A percentile compares a stretch with the other conserved stretches of the same genome.
Evolutionary conservation across 2,113 vertebrate genomes (phyloP).

Genomic region (Macquaria australasica): DNA sequence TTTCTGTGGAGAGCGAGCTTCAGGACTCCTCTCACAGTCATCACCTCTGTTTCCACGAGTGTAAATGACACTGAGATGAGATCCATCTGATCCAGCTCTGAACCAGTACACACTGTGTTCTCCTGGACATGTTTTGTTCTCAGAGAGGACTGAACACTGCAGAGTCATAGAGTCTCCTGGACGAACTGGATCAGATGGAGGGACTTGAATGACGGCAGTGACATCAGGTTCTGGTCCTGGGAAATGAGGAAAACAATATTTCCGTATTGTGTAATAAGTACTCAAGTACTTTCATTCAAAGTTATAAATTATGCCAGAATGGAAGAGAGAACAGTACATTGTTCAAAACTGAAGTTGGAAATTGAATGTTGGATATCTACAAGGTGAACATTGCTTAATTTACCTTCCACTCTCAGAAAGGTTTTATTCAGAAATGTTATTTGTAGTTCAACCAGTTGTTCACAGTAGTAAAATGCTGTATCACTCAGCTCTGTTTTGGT

Average conservation of each 20-base stretch:
- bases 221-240: neutral
- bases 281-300: neutral
- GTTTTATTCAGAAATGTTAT: constrained; percentile 5
- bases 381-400: neutral
- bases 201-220: neutral
- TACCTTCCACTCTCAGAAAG: constrained; percentile 47
- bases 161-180: too few species aligned
- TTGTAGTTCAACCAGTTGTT: neutral
- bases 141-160: constrained; percentile 15
- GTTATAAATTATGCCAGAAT: neutral
- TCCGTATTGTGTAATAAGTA: neutral
- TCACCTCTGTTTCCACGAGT: too few species aligned
- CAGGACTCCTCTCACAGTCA: constrained; percentile 1
- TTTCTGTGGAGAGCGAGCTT: neutral
- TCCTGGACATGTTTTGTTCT: neutral
- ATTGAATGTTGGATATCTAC: neutral
- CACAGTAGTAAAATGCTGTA: constrained; percentile 57
- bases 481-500: constrained; percentile 22
- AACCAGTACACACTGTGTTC: constrained; percentile 47
- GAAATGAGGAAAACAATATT: neutral
- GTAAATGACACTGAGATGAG: neutral
- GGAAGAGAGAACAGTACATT: neutral
- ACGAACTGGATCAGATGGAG: neutral
- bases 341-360: neutral
- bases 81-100: constrained; percentile 3